These are phyloP conservation scores for Apis laboriosa DNA, from an alignment of 1,140 invertebrate species.

Conservation along the genomic window DNA sequence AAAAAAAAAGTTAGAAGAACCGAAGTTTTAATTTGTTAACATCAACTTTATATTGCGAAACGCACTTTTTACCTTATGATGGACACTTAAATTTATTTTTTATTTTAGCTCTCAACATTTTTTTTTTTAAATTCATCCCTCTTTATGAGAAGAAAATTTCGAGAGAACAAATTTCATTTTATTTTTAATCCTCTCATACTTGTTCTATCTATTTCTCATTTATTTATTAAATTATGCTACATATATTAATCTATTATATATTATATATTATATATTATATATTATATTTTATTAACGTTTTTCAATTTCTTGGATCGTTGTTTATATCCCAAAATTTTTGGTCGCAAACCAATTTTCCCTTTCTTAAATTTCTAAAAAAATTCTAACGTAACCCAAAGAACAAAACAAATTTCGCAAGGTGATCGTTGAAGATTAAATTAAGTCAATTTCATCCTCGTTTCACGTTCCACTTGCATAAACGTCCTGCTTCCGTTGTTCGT, in stretches of 20 bases:
- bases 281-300: too few species aligned
- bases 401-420: neutral
- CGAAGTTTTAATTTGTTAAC: constrained; percentile 5
- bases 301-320: too few species aligned
- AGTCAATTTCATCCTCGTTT: constrained; percentile 28
- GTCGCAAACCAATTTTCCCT: neutral
- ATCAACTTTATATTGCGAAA: neutral
- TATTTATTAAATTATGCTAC: too few species aligned
- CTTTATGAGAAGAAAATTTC: too few species aligned
- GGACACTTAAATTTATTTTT: neutral
- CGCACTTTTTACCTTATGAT: neutral
- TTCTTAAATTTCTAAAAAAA: neutral
- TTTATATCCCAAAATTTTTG: neutral
- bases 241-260: too few species aligned
- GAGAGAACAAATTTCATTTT: too few species aligned
- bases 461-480: constrained; percentile 20
- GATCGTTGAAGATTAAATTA: constrained; percentile 10
- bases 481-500: constrained; percentile 1
- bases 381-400: neutral
- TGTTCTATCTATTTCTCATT: too few species aligned
- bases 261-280: too few species aligned
- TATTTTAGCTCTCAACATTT: neutral
- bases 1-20: neutral
- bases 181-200: too few species aligned
- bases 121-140: too few species aligned